Percentiles rank a stretch among this genome's conserved stretches.
Conservation (phyloP, 1,140 invertebrate genomes). For the Diplogasteroides magnus region DNA sequence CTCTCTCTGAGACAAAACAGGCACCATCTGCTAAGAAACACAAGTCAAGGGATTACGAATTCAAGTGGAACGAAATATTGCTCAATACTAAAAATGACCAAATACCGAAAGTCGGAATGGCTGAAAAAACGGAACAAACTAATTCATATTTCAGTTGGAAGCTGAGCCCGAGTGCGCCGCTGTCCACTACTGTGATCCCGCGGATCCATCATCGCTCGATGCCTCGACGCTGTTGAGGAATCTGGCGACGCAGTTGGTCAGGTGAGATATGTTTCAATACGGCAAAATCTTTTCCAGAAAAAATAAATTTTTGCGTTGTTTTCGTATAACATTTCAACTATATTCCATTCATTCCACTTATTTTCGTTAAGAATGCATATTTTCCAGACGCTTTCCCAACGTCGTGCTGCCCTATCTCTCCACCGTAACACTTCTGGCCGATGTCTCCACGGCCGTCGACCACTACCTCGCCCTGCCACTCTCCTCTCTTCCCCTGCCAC, state of each 20-base stretch:
- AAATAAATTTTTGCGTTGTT: no score
- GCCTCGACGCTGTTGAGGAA: not conserved
- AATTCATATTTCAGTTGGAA: not conserved
- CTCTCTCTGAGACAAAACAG: no score
- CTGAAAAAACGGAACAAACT: not conserved
- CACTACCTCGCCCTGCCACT: conserved; percentile 22
- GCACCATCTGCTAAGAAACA: no score
- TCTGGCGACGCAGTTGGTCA: not conserved
- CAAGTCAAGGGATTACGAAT: not conserved
- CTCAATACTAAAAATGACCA: not conserved
- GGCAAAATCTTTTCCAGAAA: not conserved
- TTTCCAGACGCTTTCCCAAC: conserved; percentile 18
- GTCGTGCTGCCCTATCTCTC: conserved; percentile 18
- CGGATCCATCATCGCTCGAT: not conserved
- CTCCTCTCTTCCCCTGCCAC: conserved; percentile 17
- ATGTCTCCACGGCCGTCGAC: conserved; percentile 15
- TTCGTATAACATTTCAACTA: no score
- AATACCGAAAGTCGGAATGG: not conserved
- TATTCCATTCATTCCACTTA: no score
- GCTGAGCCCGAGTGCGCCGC: not conserved
- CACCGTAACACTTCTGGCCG: conserved; percentile 26
- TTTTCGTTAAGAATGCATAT: no score
- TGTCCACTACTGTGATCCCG: not conserved
- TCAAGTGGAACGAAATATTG: not conserved
- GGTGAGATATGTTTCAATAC: not conserved